These are phyloP conservation scores for Eupsittula cactorum DNA, from an alignment of 2,113 vertebrate genomes.

Conservation along the genomic window DNA sequence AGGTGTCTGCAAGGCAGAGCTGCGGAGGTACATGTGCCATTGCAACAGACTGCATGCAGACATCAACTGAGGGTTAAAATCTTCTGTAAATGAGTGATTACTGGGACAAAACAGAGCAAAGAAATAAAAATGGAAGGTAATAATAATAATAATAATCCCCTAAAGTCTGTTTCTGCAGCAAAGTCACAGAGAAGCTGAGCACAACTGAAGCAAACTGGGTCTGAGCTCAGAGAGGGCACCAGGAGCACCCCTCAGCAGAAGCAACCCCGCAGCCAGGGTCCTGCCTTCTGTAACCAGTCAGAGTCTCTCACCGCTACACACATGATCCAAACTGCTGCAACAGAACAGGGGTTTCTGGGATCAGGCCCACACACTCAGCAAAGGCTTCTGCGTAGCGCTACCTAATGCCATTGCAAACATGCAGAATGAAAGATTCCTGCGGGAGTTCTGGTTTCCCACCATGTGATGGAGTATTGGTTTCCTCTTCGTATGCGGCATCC, in stretches of 20 bases:
- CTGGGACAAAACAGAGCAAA: not conserved
- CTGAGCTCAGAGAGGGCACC: not conserved
- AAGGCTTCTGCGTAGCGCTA: not conserved
- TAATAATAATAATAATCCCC: not conserved
- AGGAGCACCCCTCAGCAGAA: not conserved
- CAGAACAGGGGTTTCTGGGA: not conserved
- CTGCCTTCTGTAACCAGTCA: rapidly evolving
- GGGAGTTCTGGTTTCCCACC: not conserved
- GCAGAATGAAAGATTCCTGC: slow-evolving; percentile 5
- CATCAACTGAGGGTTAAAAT: not conserved
- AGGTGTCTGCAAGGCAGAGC: not conserved
- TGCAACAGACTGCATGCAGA: rapidly evolving
- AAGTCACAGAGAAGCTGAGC: not conserved
- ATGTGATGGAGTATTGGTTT: slow-evolving; percentile 25
- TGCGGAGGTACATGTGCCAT: not conserved
- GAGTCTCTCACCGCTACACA: not conserved
- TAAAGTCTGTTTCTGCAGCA: not conserved
- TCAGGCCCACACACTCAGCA: not conserved
- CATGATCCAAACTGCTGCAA: not conserved
- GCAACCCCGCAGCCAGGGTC: not conserved
- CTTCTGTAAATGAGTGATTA: not conserved
- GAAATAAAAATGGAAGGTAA: not conserved
- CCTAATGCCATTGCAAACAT: slow-evolving; percentile 1
- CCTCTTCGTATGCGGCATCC: slow-evolving; percentile 32
- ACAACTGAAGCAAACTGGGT: not conserved